phyloP scores from a whole-genome alignment of 2,113 vertebrate genomes.

The Zapus hudsonius region DNA sequence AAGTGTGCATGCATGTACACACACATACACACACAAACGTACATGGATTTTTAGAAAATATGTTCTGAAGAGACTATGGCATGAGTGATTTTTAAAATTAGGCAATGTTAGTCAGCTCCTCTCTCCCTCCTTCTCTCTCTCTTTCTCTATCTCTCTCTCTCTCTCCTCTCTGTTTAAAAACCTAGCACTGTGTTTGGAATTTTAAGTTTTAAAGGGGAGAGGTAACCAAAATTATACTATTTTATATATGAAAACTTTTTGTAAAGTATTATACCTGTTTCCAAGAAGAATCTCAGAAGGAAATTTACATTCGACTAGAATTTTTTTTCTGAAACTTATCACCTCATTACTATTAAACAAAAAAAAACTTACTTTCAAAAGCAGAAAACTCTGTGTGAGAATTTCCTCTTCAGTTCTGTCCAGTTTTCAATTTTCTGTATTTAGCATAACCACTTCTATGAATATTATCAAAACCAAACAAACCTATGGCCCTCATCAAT shows the following conservation, averaged over 20 bases:
- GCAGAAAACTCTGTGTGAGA: not conserved
- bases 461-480: not conserved
- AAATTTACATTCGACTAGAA: not conserved
- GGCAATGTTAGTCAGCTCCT: not conserved
- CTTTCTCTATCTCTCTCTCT: not conserved
- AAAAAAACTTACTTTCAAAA: not conserved
- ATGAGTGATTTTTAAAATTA: not conserved
- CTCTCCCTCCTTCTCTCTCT: not conserved
- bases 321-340: slow-evolving; percentile 1
- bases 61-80: not conserved
- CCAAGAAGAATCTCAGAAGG: not conserved
- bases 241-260: too few relatives aligned
- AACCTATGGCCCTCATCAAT: too few relatives aligned
- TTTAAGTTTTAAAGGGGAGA: not conserved
- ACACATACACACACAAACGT: not conserved
- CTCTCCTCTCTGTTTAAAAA: not conserved
- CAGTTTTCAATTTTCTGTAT: not conserved
- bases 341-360: not conserved
- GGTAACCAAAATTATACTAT: too few relatives aligned
- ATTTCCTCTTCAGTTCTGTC: not conserved
- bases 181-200: not conserved
- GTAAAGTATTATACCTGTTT: not conserved
- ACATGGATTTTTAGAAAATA: not conserved
- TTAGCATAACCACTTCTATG: not conserved
- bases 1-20: not conserved